Base-by-base conservation (phyloP, 2,113 vertebrate species). In the Otolemur garnettii region DNA sequence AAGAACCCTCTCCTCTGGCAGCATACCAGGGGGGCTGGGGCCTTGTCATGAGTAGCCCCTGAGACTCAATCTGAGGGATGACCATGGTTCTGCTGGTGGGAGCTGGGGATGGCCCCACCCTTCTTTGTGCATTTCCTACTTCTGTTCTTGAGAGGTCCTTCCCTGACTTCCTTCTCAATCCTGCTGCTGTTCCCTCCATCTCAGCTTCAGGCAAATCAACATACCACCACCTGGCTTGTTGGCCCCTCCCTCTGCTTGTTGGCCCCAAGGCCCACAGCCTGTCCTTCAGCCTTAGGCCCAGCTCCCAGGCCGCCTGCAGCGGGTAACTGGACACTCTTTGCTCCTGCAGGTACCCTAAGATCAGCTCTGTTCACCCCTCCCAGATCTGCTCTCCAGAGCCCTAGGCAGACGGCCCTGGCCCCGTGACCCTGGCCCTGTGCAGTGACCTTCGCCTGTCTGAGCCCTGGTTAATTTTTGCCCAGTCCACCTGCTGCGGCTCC, bases 401-500 rank as follows among this genome's bases (percentile, higher is more conserved):
- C 64, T 4, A 68, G 72, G 79, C 45, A 30, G 55, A 78, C 0
- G 0, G 18, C 62, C 85, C 90, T 86, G 69, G n/a, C 60, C 75
- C 71, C 8, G 90, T 0, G 0, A 18, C 60, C 85, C 90, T 86
- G 69, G 33, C 60, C 75, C 71, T 53, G 77, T 7, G 38, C 50
- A 10, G 75, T 68, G 97, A 98, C 97, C 97, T 98, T 97, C 11
- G 66, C 77, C 95, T 93, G 17, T 59, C 85, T 59, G 82, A 81
- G 71, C 60, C 35, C 94, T 96, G 95, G 97, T 98, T 98, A 98
- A 98, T 98, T 92, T 97, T 98, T 97, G 95, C 84, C 96, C 75
- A 53, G 33, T 15, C 35, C 38, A 69, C 26, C 4, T 24, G 66
- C 77, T 3, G 50, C 24, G 35, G 60, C 91, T 72, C 97, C 93